Evolutionary conservation across 2,888 invertebrate species (phyloP).

Genomic region (Oasisia sp.): DNA sequence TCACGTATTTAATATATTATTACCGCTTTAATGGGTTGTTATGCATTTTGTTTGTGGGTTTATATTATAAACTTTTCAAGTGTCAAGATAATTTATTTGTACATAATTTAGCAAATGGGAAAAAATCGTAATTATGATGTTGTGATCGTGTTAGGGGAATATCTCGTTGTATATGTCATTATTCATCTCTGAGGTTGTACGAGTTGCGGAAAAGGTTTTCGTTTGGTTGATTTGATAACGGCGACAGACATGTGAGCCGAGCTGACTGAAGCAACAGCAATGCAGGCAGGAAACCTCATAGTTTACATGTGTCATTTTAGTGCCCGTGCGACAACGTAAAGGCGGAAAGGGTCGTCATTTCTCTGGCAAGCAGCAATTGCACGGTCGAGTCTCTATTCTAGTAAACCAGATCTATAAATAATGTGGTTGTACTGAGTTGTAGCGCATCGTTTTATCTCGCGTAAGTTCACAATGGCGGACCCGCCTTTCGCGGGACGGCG

Average conservation of each 20-base stretch:
- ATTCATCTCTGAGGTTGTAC: too few relatives aligned
- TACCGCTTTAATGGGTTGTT: neutral
- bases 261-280: neutral
- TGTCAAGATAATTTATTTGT: neutral
- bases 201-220: too few relatives aligned
- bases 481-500: neutral
- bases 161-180: too few relatives aligned
- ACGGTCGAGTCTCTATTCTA: neutral
- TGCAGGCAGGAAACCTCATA: neutral
- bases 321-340: neutral
- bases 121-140: neutral
- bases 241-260: neutral
- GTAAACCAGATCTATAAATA: too few relatives aligned
- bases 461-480: neutral
- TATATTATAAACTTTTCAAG: neutral
- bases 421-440: neutral
- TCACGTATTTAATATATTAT: neutral
- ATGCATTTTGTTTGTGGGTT: neutral
- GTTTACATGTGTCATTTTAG: neutral
- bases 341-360: neutral
- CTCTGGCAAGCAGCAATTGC: neutral
- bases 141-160: neutral
- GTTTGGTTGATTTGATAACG: neutral
- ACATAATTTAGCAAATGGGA: neutral
- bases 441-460: neutral